These are phyloP conservation scores for Pteruthius melanotis DNA, from an alignment of 2,113 vertebrate species.

Conservation along the genomic window DNA sequence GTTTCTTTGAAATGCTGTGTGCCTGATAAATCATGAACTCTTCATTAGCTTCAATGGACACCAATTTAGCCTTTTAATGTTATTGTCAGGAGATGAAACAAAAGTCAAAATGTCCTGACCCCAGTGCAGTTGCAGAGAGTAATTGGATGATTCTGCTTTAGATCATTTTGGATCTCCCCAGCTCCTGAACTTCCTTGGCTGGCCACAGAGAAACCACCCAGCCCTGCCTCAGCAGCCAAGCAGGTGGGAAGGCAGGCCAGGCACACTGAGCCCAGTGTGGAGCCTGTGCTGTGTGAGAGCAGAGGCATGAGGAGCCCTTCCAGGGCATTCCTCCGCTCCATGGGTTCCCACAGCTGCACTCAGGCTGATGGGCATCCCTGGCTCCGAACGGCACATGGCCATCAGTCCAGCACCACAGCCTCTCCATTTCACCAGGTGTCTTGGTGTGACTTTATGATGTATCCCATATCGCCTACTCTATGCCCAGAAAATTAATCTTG, in stretches of 20 bases:
- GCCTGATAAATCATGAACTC: neutral
- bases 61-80: neutral
- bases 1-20: neutral
- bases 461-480: too few relatives aligned
- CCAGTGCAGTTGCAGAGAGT: neutral
- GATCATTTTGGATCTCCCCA: neutral
- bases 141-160: neutral
- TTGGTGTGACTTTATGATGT: too few relatives aligned
- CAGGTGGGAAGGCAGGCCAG: neutral
- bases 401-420: rapidly evolving
- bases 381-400: rapidly evolving
- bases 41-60: neutral
- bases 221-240: rapidly evolving
- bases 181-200: neutral
- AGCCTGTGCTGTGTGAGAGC: neutral
- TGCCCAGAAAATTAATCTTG: too few relatives aligned
- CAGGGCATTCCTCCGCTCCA: rapidly evolving
- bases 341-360: neutral
- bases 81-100: neutral
- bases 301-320: neutral
- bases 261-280: neutral
- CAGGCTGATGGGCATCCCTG: neutral
- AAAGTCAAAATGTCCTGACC: neutral
- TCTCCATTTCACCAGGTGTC: neutral
- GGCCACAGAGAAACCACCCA: neutral